Evolutionary conservation across 2,888 invertebrate species (phyloP).

Genomic region (Lycophotia porphyrea): DNA sequence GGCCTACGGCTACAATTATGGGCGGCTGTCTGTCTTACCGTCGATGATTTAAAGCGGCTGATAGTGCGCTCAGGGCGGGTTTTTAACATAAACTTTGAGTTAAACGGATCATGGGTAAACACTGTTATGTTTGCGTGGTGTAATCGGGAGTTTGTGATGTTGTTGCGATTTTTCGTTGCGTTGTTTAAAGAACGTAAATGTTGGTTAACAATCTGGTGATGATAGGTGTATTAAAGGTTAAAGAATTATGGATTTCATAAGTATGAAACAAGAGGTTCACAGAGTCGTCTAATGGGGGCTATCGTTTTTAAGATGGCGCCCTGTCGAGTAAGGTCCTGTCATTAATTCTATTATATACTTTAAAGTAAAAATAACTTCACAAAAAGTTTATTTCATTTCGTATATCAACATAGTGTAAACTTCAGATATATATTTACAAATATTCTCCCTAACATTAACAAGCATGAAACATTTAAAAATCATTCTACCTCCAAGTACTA

Average conservation of each 20-base stretch:
- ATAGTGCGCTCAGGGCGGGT: slow-evolving; percentile 79
- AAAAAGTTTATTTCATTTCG: too few species aligned
- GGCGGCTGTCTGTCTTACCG: slow-evolving; percentile 74
- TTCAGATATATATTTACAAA: too few species aligned
- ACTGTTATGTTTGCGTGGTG: slow-evolving; percentile 63
- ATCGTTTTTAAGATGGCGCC: too few species aligned
- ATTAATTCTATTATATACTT: too few species aligned
- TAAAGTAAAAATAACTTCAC: too few species aligned
- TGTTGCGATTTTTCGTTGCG: slow-evolving; percentile 38
- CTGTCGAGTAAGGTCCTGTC: too few species aligned
- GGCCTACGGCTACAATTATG: slow-evolving; percentile 83
- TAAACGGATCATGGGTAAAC: slow-evolving; percentile 70
- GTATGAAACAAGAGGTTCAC: background rate
- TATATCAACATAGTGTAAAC: too few species aligned
- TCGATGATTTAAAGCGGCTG: slow-evolving; percentile 83
- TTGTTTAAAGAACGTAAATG: background rate
- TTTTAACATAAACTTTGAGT: slow-evolving; percentile 78
- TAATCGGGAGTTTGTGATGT: slow-evolving; percentile 50
- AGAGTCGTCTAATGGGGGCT: background rate
- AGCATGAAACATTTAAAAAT: too few species aligned
- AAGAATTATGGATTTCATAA: background rate
- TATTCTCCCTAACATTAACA: too few species aligned
- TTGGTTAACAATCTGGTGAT: background rate
- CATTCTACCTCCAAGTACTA: too few species aligned
- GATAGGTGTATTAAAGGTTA: background rate